Evolutionary conservation across 2,888 invertebrate species (phyloP).

Genomic region (Gibbula magus): DNA sequence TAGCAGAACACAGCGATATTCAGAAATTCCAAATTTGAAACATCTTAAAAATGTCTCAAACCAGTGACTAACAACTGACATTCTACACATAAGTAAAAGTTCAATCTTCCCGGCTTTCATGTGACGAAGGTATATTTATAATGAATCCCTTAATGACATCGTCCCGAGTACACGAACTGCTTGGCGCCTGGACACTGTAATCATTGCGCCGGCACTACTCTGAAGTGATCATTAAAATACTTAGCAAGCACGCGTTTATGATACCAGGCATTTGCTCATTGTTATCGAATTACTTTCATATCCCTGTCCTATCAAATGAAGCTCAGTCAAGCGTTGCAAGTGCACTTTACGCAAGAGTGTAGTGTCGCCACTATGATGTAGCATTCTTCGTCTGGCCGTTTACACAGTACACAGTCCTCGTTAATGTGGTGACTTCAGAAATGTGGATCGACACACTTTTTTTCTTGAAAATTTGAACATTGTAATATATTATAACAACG

Average conservation of each 20-base stretch:
- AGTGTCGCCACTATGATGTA: too few species aligned
- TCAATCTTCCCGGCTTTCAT: neutral
- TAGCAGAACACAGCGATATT: too few species aligned
- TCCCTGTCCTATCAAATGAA: neutral
- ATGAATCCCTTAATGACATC: neutral
- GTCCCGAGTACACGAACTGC: neutral
- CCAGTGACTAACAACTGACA: too few species aligned
- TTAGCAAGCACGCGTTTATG: constrained; percentile 5
- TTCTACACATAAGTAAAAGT: too few species aligned
- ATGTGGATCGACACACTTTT: too few species aligned
- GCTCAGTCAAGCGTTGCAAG: neutral
- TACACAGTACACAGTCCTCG: too few species aligned
- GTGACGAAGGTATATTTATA: neutral
- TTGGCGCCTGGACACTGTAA: neutral
- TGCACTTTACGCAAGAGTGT: neutral
- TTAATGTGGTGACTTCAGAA: too few species aligned
- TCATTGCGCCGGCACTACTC: neutral
- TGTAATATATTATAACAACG: too few species aligned
- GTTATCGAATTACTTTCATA: neutral
- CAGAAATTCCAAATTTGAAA: too few species aligned
- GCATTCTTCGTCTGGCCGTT: too few species aligned
- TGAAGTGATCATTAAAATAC: neutral
- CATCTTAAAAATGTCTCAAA: too few species aligned
- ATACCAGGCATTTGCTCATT: neutral
- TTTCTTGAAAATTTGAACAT: too few species aligned